Percentiles rank a stretch among this genome's conserved stretches.
These are phyloP conservation scores for Bombycilla garrulus DNA, from an alignment of 2,113 vertebrate genomes.

Conservation along the genomic window DNA sequence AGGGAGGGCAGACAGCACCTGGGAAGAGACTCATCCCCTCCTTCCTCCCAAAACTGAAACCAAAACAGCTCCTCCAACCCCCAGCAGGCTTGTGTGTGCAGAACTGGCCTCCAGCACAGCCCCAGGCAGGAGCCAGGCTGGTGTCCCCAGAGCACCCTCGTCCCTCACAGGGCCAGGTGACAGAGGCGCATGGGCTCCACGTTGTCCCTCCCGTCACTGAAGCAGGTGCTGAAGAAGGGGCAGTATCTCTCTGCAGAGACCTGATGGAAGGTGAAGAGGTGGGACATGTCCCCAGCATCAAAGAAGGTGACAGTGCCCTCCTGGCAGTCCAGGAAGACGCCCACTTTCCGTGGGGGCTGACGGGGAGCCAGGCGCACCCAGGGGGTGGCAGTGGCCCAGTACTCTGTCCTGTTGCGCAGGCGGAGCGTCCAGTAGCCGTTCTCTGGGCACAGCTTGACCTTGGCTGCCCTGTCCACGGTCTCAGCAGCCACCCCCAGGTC, in stretches of 20 bases:
- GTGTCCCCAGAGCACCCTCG: fast-evolving
- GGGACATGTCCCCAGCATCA: constrained; percentile 76
- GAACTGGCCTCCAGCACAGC: neutral
- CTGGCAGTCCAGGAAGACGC: constrained; percentile 80
- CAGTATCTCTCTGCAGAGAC: constrained; percentile 71
- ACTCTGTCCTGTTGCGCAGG: constrained; percentile 72
- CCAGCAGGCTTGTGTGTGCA: neutral
- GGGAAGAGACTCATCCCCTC: neutral
- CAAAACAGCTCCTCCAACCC: neutral
- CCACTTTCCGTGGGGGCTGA: constrained; percentile 58
- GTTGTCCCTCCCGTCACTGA: constrained; percentile 67
- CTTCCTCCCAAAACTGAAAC: neutral
- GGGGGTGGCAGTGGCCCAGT: constrained; percentile 77
- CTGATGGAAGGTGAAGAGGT: constrained; percentile 77
- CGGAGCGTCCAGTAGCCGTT: constrained; percentile 85
- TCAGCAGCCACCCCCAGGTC: constrained; percentile 83
- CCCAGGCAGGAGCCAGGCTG: neutral
- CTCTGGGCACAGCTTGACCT: constrained; percentile 79
- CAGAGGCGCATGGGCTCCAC: constrained; percentile 78
- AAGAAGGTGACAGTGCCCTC: constrained; percentile 80
- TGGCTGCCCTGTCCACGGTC: constrained; percentile 66
- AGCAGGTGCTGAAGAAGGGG: constrained; percentile 88
- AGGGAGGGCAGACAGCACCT: neutral
- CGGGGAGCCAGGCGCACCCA: constrained; percentile 72
- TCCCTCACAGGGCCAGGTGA: constrained; percentile 61